Base-by-base conservation (phyloP, 2,113 vertebrate species). In the Corythaixoides concolor region DNA sequence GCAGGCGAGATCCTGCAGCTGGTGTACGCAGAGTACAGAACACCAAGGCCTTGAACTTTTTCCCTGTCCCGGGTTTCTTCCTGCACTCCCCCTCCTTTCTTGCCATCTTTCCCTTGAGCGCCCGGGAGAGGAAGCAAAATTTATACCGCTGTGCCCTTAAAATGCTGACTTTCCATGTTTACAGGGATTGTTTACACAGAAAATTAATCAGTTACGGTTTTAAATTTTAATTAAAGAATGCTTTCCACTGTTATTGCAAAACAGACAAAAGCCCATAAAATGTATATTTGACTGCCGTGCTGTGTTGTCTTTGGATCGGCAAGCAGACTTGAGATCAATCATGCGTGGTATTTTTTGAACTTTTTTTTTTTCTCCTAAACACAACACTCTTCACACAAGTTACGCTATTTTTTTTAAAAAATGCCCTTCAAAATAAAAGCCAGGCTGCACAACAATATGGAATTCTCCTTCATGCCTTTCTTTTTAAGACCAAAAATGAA, bases 181-280 rank as follows among this genome's bases (percentile, higher is more conserved):
- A 98, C 97, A 97, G 81, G 74, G 96, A 96, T 95, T 98, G 98
- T 98, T 98, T 98, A 97, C 97, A 98, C 96, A 98, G 98, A 98
- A 98, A 98, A 98, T 98, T 98, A 98, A 98, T 98, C 98, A 98
- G 98, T 98, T 98, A 98, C 97, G 96, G 98, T 98, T 98, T 98
- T 98, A 98, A 98, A 98, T 98, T 98, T 98, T 98, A 98, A 98
- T 98, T 98, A 98, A 98, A 98, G 98, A 98, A 97, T 98, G 97
- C 97, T 98, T 98, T 98, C 97, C 95, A 96, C 96, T 98, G 97
- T 98, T 98, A 98, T 97, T 98, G 95, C 97, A 98, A 98, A 97
- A 98, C 96, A 98, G 98, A 98, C 98, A 97, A 98, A 98, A 97
- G 95, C 97, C 97, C 98, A 98, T 98, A 98, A 98, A 98, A 98